Percentiles rank a stretch among this genome's conserved stretches.
These are phyloP conservation scores for Zygaena filipendulae DNA, from an alignment of 2,888 invertebrate species.

Conservation along the genomic window DNA sequence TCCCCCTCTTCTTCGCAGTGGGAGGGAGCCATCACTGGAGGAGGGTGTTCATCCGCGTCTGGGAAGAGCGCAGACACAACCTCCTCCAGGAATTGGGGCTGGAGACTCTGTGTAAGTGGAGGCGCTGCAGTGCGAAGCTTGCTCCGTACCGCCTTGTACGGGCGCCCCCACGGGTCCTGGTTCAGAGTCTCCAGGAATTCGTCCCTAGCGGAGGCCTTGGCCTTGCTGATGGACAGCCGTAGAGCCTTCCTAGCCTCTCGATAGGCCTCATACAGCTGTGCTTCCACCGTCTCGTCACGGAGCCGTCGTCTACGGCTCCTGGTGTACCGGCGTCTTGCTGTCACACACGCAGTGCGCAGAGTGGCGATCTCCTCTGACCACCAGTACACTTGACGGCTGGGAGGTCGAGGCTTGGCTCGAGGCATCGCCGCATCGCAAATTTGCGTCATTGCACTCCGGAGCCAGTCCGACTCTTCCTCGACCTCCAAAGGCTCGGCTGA, in stretches of 20 bases:
- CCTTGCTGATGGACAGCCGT: too few species aligned
- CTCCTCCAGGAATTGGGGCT: too few species aligned
- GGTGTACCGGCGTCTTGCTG: slow-evolving; percentile 6
- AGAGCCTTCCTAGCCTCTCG: too few species aligned
- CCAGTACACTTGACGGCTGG: slow-evolving; percentile 6
- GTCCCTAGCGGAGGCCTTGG: slow-evolving; percentile 4
- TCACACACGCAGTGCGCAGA: slow-evolving; percentile 5
- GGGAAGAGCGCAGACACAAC: too few species aligned
- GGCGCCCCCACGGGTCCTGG: slow-evolving; percentile 10
- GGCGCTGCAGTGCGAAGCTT: slow-evolving; percentile 2
- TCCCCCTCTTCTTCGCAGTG: slow-evolving; percentile 13
- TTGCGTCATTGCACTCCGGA: slow-evolving; percentile 1
- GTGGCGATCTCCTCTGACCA: slow-evolving; percentile 14
- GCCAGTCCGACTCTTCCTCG: slow-evolving; percentile 1
- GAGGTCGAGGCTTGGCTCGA: background rate
- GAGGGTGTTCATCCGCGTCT: too few species aligned
- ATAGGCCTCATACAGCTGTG: too few species aligned
- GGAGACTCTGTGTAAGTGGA: too few species aligned
- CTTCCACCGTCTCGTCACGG: too few species aligned
- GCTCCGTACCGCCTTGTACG: slow-evolving; percentile 6
- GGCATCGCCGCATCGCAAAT: slow-evolving; percentile 11
- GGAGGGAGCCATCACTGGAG: slow-evolving; percentile 14
- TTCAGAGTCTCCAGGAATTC: slow-evolving; percentile 7
- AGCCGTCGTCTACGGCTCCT: too few species aligned
- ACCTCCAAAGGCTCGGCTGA: too few species aligned